Base-by-base conservation (phyloP, 2,113 vertebrate species). In the Brachyistius frenatus region DNA sequence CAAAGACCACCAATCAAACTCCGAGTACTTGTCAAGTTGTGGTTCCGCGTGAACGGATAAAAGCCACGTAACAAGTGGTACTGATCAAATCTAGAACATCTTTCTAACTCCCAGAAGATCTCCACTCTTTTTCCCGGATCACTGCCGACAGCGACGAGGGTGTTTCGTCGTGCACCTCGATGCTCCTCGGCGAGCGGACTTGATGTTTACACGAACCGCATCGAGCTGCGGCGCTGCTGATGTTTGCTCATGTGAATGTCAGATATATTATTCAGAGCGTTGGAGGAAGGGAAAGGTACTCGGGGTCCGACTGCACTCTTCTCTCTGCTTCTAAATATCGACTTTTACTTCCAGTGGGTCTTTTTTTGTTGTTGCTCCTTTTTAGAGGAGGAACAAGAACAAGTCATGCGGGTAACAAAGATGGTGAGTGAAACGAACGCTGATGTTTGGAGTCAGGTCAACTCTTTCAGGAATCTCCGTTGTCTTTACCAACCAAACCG, bases 251-350 rank as follows among this genome's bases (percentile, higher is more conserved):
- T 65, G 68, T 66, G 52, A 73, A 41, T 75, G 74, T 82, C 71
- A 57, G 44, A 57, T 66, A 71, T 53, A 62, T 71, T 75, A 75
- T 81, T 61, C 78, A 74, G 53, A 69, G 30, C 2, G n/a, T 33
- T 68, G 56, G 5, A 46, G 66, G 10, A 55, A 35, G 47, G 16
- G 50, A 63, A 15, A 14, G 55, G 61, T 52, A 30, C 61, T 23
- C 49, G 39, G 49, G 23, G 47, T 16, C 65, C 58, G 72, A 37
- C 55, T 76, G 61, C 31, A 36, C 54, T 54, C n/a, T 8, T 41
- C 37, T 65, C n/a, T 58, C 60, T 32, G 0, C n/a, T 46, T 60
- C 15, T 62, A 71, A 71, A 63, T 39, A 52, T 52, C 41, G 49
- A 58, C 52, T 65, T 49, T 41, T 55, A 7, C 41, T 58, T 23